phyloP scores from a whole-genome alignment of 2,113 vertebrate species.

The western clawed frog (Xenopus tropicalis) region UCB_Xtro_10.0 CM004448.2:79014501-79015000 shows the following conservation, averaged over 20 bases:
- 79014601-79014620: neutral
- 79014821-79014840: conserved; percentile 22
- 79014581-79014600: conserved; percentile 6
- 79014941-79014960: neutral
- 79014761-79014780: conserved; percentile 19
- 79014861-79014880: neutral
- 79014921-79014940: neutral
- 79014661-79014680: conserved; percentile 2
- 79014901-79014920: neutral
- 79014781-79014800: conserved; percentile 29
- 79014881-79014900: neutral
- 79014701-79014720: conserved; percentile 32
- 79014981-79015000: neutral
- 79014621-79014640: neutral
- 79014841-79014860: neutral
- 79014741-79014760: conserved; percentile 41
- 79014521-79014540: neutral
- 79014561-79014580: neutral
- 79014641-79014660: conserved; percentile 21
- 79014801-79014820: conserved; percentile 14
- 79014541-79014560: neutral
- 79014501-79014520: neutral
- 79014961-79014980: neutral
- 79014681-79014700: conserved; percentile 42
- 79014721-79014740: conserved; percentile 35